A percentile compares a stretch with the other conserved stretches of the same genome.
Evolutionary conservation across 2,113 vertebrate genomes (phyloP).

Genomic region (Thalassoma bifasciatum): DNA sequence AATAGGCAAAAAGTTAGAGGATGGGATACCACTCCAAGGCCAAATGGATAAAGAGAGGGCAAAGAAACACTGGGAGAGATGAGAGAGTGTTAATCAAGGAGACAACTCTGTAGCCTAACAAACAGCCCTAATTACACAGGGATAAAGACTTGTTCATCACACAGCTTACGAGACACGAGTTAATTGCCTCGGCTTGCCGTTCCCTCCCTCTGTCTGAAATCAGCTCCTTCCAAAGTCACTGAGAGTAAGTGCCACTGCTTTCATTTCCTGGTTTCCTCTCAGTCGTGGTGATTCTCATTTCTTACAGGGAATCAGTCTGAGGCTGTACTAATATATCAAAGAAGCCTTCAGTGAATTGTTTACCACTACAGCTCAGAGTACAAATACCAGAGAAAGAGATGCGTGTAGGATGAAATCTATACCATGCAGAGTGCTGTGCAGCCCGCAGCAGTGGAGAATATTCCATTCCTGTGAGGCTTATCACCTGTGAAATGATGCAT

Average conservation of each 20-base stretch:
- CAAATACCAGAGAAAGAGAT: conserved; percentile 27
- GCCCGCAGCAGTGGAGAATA: conserved; percentile 19
- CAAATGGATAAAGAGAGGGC: conserved; percentile 33
- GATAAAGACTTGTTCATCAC: conserved; percentile 84
- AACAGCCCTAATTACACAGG: conserved; percentile 83
- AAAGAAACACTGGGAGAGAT: conserved; percentile 49
- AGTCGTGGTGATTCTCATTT: conserved; percentile 3
- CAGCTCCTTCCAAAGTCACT: conserved; percentile 63
- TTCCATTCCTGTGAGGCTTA: conserved; percentile 47
- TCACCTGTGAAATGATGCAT: conserved; percentile 43
- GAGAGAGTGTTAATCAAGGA: conserved; percentile 72
- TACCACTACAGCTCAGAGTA: conserved; percentile 22
- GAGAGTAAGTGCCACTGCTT: conserved; percentile 20
- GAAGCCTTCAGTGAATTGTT: background rate
- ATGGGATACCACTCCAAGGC: conserved; percentile 3
- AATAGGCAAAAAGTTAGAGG: conserved; percentile 3
- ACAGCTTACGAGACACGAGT: conserved; percentile 80
- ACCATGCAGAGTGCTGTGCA: conserved; percentile 14
- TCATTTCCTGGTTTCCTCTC: conserved; percentile 12
- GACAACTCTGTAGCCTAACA: conserved; percentile 78
- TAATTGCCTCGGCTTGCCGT: conserved; percentile 81
- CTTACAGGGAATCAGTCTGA: conserved; percentile 8
- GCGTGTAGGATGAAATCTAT: conserved; percentile 39
- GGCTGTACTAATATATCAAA: conserved; percentile 5
- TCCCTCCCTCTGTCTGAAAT: conserved; percentile 61